Base-by-base conservation (phyloP, 30 jellyfish, hydroid and myxozoan species). In the Cassiopea andromeda region DNA sequence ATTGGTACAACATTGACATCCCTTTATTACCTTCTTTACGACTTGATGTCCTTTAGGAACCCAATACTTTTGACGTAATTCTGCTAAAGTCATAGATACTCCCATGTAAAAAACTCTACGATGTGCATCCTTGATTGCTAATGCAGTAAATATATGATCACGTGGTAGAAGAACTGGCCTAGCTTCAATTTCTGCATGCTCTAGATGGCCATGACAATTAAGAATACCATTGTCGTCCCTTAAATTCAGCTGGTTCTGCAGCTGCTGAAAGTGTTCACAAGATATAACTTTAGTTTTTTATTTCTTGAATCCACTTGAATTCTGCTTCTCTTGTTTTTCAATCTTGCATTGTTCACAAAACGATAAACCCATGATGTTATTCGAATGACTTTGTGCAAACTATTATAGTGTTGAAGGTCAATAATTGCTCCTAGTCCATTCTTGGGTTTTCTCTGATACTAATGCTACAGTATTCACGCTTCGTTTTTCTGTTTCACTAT, bases 351-450 rank as follows among this genome's bases (percentile, higher is more conserved):
- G 88, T 78, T 78, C 84, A 78, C 59, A 44, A 27, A 78, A 43
- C 83, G 78, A 8, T 43, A 78, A 18, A 81, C 59, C 82, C 90
- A 59, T 5, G 90, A 87, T 81, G 90, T 81, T 44, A 81, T 66
- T 59, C 90, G 12, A 59, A 78, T 43, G 15, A 78, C 73, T 59
- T 54, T 54, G 64, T 54, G 12, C 64, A 3, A 10, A 58, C 90
- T 64, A 82, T 81, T 58, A 82, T 48, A 81, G 10, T 84, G 44
- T 60, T 81, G 73, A 48, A 83, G 5, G 47, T 83, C 91, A 27
- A 83, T 66, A 69, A 44, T 46, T 17, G 73, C 72, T 16, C 73
- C 27, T 17, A 60, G 38, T 64, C 27, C 67, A 50, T 50, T 18
- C 38, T 27, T 27, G 38, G 38, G 38, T 27, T 27, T 27, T 27